Percentiles rank a stretch among this genome's conserved stretches.
Evolutionary conservation across 2,888 invertebrate species (phyloP).

Genomic region (Sphaeridia pumilis): DNA sequence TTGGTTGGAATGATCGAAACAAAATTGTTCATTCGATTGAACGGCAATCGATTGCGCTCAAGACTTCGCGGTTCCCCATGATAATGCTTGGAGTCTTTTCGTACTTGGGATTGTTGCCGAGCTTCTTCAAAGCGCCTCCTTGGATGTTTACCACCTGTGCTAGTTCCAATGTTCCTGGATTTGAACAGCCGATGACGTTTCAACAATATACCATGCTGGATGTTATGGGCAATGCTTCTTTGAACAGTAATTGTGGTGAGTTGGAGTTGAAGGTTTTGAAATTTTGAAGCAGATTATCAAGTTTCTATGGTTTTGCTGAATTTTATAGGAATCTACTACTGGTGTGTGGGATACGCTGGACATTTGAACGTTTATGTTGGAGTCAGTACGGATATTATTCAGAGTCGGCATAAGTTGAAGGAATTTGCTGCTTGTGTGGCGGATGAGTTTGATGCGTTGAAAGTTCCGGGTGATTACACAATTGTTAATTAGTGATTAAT

Average conservation of each 20-base stretch:
- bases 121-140: not conserved
- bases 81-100: not conserved
- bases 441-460: not conserved
- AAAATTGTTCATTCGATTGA: not conserved
- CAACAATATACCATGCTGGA: not conserved
- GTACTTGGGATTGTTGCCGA: not conserved
- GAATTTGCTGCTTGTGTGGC: not conserved
- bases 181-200: not conserved
- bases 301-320: too few relatives aligned
- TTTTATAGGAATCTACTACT: not conserved
- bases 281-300: too few relatives aligned
- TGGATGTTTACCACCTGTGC: not conserved
- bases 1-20: not conserved
- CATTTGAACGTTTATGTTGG: not conserved
- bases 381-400: not conserved
- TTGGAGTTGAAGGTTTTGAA: too few relatives aligned
- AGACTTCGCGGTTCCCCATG: not conserved
- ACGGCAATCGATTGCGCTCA: not conserved
- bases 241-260: too few relatives aligned
- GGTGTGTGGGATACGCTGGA: not conserved
- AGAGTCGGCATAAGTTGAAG: not conserved
- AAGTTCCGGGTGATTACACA: not conserved
- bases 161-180: not conserved
- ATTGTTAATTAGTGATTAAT: too few relatives aligned
- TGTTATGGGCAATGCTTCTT: too few relatives aligned